phyloP scores from a whole-genome alignment of 2,113 vertebrate genomes.

The Gymnorhina tibicen region DNA sequence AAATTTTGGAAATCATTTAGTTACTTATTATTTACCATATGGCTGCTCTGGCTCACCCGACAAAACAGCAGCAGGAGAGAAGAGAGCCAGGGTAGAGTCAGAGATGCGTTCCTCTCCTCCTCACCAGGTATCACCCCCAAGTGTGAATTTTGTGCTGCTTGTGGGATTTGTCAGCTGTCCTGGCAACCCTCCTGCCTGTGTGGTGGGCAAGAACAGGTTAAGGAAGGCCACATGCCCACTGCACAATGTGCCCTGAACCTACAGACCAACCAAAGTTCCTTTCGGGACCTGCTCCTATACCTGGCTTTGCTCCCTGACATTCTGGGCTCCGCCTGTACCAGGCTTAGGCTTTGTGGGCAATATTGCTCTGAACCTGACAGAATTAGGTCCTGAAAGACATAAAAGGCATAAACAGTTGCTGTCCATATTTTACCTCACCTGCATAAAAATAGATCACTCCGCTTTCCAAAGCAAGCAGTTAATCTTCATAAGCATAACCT shows the following conservation, averaged over 20 bases:
- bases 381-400: not conserved
- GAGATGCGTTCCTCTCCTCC: not conserved
- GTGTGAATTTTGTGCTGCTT: not conserved
- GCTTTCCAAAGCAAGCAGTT: conserved; percentile 15
- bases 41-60: not conserved
- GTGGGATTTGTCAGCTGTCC: not conserved
- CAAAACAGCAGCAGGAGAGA: not conserved
- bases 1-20: not conserved
- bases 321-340: not conserved
- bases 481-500: conserved; percentile 38
- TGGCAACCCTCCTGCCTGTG: not conserved
- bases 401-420: not conserved
- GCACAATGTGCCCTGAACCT: not conserved
- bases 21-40: not conserved
- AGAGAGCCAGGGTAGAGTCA: rapidly evolving
- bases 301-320: not conserved
- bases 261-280: not conserved
- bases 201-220: not conserved
- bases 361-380: not conserved
- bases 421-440: not conserved
- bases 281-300: not conserved
- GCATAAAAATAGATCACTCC: conserved; percentile 25
- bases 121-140: rapidly evolving
- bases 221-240: rapidly evolving
- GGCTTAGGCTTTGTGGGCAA: not conserved